Evolutionary conservation across 1,140 invertebrate genomes (phyloP), one percentile per base, ranked within the genome.

Genomic region (Chlorops oryzae): DNA sequence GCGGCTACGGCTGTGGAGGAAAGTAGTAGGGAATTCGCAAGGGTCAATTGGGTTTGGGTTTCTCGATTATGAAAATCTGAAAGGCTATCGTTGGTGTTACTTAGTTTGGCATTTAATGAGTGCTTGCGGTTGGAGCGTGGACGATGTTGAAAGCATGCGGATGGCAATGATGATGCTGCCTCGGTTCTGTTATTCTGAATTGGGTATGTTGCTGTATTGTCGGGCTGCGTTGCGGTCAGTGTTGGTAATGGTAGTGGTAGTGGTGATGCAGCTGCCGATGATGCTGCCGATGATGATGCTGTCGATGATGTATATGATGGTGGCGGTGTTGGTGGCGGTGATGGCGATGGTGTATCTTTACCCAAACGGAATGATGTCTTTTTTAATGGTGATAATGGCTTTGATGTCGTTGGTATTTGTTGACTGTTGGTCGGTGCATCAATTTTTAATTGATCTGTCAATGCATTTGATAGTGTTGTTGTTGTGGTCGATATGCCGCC

Each of bases 1-100:
- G 54, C 47, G 49, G 50, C 43, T 32, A 32, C 42, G 38, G 52
- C 55, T 59, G 56, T 51, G 52, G 45, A 59, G 49, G 52, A 56
- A 52, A 59, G 49, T 54, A 50, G 53, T 53, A 51, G 53, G 39
- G 54, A 49, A 42, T 48, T 54, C 23, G 47, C 25, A 32, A 38
- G 44, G 38, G 28, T 50, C 45, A 50, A 39, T 54, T 42, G 39
- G 28, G 46, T 51, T 52, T 56, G 54, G 49, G 54, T 48, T 44
- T 51, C 35, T 56, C 48, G 50, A 46, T 42, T 49, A 24, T 47
- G 50, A 38, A 53, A 47, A 22, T 52, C 42, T 37, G 50, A 41
- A 46, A 47, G 35, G 50, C 23, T n/a, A n/a, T 38, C 18, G 35
- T 38, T 38, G 35, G n/a, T 38, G 35, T 38, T 9, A 18, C 5